Evolutionary conservation across 2,888 invertebrate genomes (phyloP), one percentile per base, ranked within the genome.

Genomic region (Apotomis betuletana): DNA sequence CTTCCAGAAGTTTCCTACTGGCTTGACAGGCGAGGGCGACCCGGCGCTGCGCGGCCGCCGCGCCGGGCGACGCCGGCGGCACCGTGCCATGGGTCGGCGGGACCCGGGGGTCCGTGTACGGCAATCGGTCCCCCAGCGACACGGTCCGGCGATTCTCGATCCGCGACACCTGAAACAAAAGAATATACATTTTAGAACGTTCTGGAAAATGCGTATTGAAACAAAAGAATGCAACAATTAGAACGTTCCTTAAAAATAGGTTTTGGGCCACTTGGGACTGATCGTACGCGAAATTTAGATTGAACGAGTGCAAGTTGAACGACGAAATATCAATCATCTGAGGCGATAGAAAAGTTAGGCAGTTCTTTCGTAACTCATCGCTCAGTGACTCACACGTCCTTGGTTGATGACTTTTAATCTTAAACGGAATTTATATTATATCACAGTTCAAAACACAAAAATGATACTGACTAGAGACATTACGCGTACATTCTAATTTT

Each of bases 1-100:
- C 96, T 85, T 96, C 96, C 79, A 97, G 92, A 77, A 96, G 93
- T 78, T 95, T 94, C 84, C 95, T 94, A 78, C 96, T 96, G 70
- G 93, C 93, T 71, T 90, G 89, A 75, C 93, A 94, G 9, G 91
- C 84, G 90, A 89, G 90, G 4, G 91, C 86, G 9, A 88, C 88
- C 61, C 86, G 85, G 49, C 89, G 80, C 77, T 88, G 87, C 12
- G 84, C 85, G 3, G 87, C 86, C 27, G 84, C 83, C 73, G 90
- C 85, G 13, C 91, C 88, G 8, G 94, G 93, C 1, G 92, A 92
- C 0, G 92, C 85, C 1, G 92, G 92, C 0, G 86, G 87, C 0
- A 65, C 65, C 65, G 65, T 65, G 55, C 91, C 92, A 77, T 92
- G 92, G 3, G 88, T 91, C 44, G 89, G 90, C 9, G 91, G 91